Base-by-base conservation (phyloP, 2,113 vertebrate species). In the Ovis canadensis region DNA sequence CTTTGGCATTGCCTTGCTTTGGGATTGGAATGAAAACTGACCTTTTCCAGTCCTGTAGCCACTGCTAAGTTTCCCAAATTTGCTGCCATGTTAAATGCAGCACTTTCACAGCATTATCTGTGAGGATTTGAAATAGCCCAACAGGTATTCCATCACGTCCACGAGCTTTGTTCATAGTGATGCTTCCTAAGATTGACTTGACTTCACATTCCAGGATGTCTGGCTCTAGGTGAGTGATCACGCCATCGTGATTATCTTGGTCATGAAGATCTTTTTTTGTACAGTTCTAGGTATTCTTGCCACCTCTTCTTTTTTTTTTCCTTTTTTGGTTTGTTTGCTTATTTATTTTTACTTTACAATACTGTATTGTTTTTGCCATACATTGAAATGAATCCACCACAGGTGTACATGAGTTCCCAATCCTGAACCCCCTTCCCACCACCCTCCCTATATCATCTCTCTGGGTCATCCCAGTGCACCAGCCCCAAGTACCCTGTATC, bases 241-340 rank as follows among this genome's bases (percentile, higher is more conserved):
- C 9, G 21, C 1, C 4, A 21, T 21, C 2, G 0, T 36, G 64
- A 21, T 11, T 36, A 67, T 21, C 17, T 67, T 4, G n/a, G 17
- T 36, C 2, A 4, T 67, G 64, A 36, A 36, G n/a, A 21, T 67
- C 33, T 36, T 67, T 36, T 36, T 67, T 67, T 67, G 64, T 67
- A 21, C 7, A 36, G 17, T n/a, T 64, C 11, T 60, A 27, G 29
- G 57, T 60, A 29, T 60, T 60, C 25, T 60, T 60, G 57, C 11
- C 11, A 60, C 57, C 25, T 60, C 5, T 60, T 60, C 25, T 27
- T 48, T 11, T 48, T 48, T 48, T 48, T 48, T 48, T 48, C 1
- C 1, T 5, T 45, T 45, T 45, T 45, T 45, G 10, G 10, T 48
- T 48, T 48, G 12, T 48, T 48, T 48, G 11, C 11, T 48, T 48